These are phyloP conservation scores for Chrosomus eos DNA, from an alignment of 2,797 vertebrate species.

Conservation along the genomic window DNA sequence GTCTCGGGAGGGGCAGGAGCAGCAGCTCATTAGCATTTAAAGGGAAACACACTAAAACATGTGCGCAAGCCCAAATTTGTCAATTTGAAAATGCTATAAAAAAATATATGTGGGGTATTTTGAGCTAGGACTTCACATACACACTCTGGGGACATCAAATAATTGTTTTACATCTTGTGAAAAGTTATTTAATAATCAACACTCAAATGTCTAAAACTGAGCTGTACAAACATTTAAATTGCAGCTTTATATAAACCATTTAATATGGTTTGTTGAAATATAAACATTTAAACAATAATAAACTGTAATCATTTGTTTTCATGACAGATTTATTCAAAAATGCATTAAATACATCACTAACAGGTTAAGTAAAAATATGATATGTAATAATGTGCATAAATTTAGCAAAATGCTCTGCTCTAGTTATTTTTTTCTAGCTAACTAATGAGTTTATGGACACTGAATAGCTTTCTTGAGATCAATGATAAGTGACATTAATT, in stretches of 20 bases:
- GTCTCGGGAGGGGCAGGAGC: too few species aligned
- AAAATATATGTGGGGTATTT: too few species aligned
- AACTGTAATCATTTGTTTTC: not conserved
- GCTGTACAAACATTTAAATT: not conserved
- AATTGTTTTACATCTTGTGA: too few species aligned
- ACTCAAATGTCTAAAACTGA: not conserved
- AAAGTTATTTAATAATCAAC: not conserved
- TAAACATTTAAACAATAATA: not conserved
- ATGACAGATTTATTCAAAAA: not conserved
- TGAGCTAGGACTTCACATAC: too few species aligned
- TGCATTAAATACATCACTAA: not conserved
- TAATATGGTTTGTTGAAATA: not conserved
- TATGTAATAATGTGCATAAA: not conserved
- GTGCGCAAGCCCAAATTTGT: too few species aligned
- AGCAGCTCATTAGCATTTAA: too few species aligned
- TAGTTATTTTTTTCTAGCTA: not conserved
- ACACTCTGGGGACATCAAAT: too few species aligned
- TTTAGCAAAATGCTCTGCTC: not conserved
- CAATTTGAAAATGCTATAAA: too few species aligned
- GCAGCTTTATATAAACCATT: not conserved
- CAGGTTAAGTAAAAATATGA: not conserved
- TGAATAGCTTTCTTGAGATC: not conserved
- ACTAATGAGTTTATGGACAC: not conserved
- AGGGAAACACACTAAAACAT: too few species aligned
- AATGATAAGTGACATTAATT: not conserved